These are phyloP conservation scores for Clinocottus analis DNA, from an alignment of 2,113 vertebrate species.

Conservation along the genomic window DNA sequence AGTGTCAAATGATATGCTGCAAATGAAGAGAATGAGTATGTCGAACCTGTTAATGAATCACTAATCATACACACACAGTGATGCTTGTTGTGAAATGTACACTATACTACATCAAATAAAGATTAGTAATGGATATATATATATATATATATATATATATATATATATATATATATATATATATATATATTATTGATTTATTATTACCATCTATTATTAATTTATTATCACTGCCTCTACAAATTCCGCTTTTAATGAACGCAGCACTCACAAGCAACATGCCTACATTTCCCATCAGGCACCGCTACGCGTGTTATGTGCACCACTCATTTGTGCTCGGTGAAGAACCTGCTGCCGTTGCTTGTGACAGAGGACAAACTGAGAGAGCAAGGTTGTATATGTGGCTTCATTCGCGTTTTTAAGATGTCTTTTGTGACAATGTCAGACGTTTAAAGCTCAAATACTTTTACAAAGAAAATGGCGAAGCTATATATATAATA, in stretches of 20 bases:
- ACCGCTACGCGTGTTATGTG: not conserved
- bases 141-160: not conserved
- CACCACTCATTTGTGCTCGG: conserved; percentile 48
- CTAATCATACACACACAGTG: not conserved
- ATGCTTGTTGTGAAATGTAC: not conserved
- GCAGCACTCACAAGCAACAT: rapidly evolving
- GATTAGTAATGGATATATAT: not conserved
- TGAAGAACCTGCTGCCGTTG: conserved; percentile 12
- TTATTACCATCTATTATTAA: not conserved
- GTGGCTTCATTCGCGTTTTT: not conserved
- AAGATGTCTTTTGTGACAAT: not conserved
- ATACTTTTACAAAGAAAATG: not conserved
- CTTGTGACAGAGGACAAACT: conserved; percentile 54
- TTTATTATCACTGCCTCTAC: not conserved
- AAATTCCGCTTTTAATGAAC: not conserved
- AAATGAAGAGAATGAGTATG: not conserved
- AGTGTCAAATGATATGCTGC: not conserved
- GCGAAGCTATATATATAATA: no score
- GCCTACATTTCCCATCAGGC: conserved; percentile 68
- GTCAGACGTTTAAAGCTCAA: rapidly evolving
- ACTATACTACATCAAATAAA: not conserved
- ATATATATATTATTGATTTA: no score
- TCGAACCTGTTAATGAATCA: not conserved
- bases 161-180: not conserved
- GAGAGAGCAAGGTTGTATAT: conserved; percentile 55